Evolutionary conservation across 2,888 invertebrate species (phyloP).

Genomic region (Xestia c-nigrum): DNA sequence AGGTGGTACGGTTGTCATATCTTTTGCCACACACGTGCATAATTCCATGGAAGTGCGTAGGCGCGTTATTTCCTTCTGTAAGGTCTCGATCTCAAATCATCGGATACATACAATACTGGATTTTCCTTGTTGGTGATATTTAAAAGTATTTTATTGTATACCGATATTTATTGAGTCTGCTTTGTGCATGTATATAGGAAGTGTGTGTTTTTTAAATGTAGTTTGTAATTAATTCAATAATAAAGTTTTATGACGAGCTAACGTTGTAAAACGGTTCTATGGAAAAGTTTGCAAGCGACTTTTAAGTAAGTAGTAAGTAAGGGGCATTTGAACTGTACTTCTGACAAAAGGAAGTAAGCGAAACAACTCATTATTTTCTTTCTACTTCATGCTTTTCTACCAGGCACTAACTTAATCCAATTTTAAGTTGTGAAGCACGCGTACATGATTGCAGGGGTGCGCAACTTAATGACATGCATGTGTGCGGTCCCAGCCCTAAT

Average conservation of each 20-base stretch:
- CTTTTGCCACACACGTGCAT: slow-evolving; percentile 61
- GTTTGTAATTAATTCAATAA: not conserved
- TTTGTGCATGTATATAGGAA: not conserved
- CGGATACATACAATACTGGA: slow-evolving; percentile 18
- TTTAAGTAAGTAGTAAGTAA: not conserved
- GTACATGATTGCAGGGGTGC: not conserved
- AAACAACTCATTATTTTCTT: not conserved
- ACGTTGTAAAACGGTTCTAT: not conserved
- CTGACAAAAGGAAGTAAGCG: not conserved
- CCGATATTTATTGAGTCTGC: slow-evolving; percentile 6
- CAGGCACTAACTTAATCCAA: not conserved
- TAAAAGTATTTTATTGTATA: slow-evolving; percentile 33
- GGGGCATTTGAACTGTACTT: not conserved
- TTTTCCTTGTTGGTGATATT: slow-evolving; percentile 59
- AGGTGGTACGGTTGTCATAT: slow-evolving; percentile 59
- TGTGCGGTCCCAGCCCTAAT: not conserved
- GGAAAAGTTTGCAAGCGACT: not conserved
- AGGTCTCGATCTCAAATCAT: slow-evolving; percentile 45
- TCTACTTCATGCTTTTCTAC: not conserved
- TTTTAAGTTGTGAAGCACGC: slow-evolving; percentile 7
- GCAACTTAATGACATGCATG: slow-evolving; percentile 12
- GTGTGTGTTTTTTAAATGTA: not conserved
- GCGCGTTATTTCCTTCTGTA: slow-evolving; percentile 58
- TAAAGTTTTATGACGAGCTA: not conserved
- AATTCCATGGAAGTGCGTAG: slow-evolving; percentile 59